Percentiles rank a stretch among this genome's conserved stretches.
These are phyloP conservation scores for Callipepla squamata DNA, from an alignment of 2,113 vertebrate genomes.

Conservation along the genomic window DNA sequence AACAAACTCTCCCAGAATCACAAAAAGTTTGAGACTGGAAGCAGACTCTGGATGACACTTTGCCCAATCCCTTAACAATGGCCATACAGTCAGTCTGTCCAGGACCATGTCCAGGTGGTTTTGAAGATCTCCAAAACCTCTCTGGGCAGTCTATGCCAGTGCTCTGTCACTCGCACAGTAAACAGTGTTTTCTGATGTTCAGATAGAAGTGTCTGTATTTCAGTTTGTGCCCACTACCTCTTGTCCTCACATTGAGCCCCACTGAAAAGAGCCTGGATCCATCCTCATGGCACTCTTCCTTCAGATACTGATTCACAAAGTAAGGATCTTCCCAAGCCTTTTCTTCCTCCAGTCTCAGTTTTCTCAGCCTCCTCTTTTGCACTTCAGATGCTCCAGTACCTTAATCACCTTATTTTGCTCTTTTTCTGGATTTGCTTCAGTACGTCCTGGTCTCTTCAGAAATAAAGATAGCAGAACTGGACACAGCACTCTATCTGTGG, in stretches of 20 bases:
- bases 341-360: background rate
- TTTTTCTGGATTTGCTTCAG: background rate
- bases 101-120: background rate
- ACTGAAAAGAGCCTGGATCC: background rate
- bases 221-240: background rate
- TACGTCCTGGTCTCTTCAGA: background rate
- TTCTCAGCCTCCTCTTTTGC: background rate
- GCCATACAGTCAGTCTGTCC: background rate
- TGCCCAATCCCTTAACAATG: background rate
- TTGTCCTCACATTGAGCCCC: background rate
- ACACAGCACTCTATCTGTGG: background rate
- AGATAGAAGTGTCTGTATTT: background rate
- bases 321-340: background rate
- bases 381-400: background rate
- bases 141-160: background rate
- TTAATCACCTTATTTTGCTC: background rate
- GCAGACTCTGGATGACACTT: background rate
- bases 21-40: background rate
- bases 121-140: background rate
- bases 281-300: background rate
- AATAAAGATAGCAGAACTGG: background rate
- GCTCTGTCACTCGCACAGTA: background rate
- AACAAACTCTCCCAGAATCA: background rate
- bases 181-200: background rate
- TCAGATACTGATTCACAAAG: background rate